Evolutionary conservation across 2,797 vertebrate genomes (phyloP), one percentile per base, ranked within the genome.

Genomic region (Mionectes olivaceus): DNA sequence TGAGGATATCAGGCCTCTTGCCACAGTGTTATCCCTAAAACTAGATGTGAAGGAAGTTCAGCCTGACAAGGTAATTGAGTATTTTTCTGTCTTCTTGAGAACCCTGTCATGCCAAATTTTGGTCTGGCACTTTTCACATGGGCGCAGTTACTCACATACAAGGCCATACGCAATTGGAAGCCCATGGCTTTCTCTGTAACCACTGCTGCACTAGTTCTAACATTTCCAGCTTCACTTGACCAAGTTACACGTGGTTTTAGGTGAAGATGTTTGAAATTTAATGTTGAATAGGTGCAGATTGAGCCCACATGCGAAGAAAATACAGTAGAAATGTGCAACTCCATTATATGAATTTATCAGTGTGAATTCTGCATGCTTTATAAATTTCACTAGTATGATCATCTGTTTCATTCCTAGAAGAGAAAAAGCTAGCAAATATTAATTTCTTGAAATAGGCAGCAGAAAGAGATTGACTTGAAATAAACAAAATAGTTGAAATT

Each of bases 401-500:
- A 89, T 95, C 84, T 86, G 35, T 93, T 97, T 94, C 17, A 1
- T 84, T 86, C 63, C 78, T 94, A 83, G 94, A 89, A 91, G 67
- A 85, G 87, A 90, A 91, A 88, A 88, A 93, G 64, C 81, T 81
- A 93, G 53, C 75, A 95, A 94, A 89, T 92, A 94, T 15, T 35
- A 91, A 94, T 96, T 88, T 92, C 65, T 93, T 90, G 46, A 85
- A 94, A 93, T 74, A 91, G 76, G 60, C n/a, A 5, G 63, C 82
- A 84, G 79, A 93, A 75, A 89, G 57, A 83, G 52, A 87, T 95
- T 93, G 73, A 87, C 93, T 90, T 75, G 87, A 87, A 94, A 97
- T 93, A 93, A 96, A 96, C 95, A 94, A 96, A 96, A 96, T 81
- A 92, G 86, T 89, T 83, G 86, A 95, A 95, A 96, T 94, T 92